phyloP scores from a whole-genome alignment of 2,888 invertebrate species.

The Eustalomyia histrio region DNA sequence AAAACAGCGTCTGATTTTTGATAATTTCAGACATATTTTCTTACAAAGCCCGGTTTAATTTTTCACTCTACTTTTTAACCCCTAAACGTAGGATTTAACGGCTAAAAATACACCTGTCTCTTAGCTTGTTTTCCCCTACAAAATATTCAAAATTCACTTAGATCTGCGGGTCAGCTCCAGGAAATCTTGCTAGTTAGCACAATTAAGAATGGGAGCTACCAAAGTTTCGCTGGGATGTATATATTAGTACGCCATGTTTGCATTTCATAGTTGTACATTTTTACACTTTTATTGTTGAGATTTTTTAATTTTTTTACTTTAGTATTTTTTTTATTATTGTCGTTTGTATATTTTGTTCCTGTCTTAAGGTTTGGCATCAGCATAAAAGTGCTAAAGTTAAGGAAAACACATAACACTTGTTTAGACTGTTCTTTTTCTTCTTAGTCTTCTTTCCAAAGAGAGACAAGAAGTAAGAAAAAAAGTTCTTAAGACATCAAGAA shows the following conservation, averaged over 20 bases:
- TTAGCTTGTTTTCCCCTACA: too few species aligned
- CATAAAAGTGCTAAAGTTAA: slow-evolving; percentile 59
- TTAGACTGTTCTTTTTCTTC: slow-evolving; percentile 15
- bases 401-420: slow-evolving; percentile 59
- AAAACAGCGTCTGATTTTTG: too few species aligned
- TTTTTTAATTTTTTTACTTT: slow-evolving; percentile 39
- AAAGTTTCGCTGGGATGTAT: too few species aligned
- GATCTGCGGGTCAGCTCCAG: too few species aligned
- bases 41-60: too few species aligned
- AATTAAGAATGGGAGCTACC: too few species aligned
- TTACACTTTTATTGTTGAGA: slow-evolving; percentile 57
- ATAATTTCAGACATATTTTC: too few species aligned
- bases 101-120: too few species aligned
- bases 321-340: slow-evolving; percentile 53
- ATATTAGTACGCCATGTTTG: slow-evolving; percentile 62
- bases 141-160: too few species aligned
- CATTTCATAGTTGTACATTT: slow-evolving; percentile 61
- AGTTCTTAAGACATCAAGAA: slow-evolving; percentile 20
- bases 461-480: not conserved
- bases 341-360: slow-evolving; percentile 35
- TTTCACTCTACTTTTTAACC: too few species aligned
- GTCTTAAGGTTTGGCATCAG: slow-evolving; percentile 45
- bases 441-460: not conserved
- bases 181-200: too few species aligned
- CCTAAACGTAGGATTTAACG: too few species aligned